Evolutionary conservation across 2,113 vertebrate genomes (phyloP).

Genomic region (Lipophrys pholis): DNA sequence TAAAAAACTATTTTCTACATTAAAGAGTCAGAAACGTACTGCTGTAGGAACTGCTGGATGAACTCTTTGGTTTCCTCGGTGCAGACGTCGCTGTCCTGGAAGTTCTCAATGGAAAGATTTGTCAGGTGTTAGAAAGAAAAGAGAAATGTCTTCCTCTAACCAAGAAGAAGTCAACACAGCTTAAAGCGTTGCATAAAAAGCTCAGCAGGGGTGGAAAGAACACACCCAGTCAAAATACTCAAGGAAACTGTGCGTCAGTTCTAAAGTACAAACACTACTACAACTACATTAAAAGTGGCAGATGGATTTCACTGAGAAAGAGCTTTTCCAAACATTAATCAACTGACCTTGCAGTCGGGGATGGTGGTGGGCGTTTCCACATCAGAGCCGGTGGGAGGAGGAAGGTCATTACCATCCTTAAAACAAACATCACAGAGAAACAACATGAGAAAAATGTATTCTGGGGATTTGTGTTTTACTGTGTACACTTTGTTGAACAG

Average conservation of each 20-base stretch:
- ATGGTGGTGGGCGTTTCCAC: slow-evolving; percentile 88
- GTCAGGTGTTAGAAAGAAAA: slow-evolving; percentile 19
- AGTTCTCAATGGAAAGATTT: slow-evolving; percentile 4
- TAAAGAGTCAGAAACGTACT: slow-evolving; percentile 82
- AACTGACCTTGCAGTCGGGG: slow-evolving; percentile 87
- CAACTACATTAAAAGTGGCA: no score
- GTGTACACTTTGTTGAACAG: no score
- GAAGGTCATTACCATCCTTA: slow-evolving; percentile 91
- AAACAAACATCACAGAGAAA: no score
- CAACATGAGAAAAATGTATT: neutral
- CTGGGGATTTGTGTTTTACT: no score
- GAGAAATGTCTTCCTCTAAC: neutral
- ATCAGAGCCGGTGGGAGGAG: slow-evolving; percentile 90
- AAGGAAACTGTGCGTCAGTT: no score
- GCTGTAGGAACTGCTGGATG: slow-evolving; percentile 88
- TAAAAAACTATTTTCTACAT: neutral
- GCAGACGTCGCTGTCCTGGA: slow-evolving; percentile 89
- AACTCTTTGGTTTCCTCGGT: slow-evolving; percentile 87
- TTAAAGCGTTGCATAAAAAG: no score
- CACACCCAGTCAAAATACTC: no score
- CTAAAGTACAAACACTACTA: no score
- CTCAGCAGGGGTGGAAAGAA: no score
- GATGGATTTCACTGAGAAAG: no score
- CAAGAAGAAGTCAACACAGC: no score
- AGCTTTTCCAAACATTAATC: no score